These are phyloP conservation scores for Leptonema lineaticorne DNA, from an alignment of 1,140 invertebrate species.

Conservation along the genomic window DNA sequence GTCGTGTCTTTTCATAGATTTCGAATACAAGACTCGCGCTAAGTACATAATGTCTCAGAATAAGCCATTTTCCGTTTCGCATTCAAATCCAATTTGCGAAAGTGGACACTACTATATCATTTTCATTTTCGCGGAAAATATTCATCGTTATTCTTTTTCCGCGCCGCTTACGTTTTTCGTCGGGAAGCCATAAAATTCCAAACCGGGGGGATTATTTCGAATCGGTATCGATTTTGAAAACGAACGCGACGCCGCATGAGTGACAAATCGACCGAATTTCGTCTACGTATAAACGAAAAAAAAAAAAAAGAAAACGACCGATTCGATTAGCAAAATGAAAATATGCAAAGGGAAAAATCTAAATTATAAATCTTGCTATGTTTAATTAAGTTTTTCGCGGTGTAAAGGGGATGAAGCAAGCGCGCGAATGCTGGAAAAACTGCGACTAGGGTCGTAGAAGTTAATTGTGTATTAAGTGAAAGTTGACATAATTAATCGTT, in stretches of 20 bases:
- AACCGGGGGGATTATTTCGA: slow-evolving; percentile 36
- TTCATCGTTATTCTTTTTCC: slow-evolving; percentile 18
- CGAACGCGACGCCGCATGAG: neutral
- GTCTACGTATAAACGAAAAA: neutral
- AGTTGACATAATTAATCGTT: slow-evolving; percentile 1
- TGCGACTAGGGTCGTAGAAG: too few species aligned
- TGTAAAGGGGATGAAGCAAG: too few species aligned
- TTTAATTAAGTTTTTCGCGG: too few species aligned
- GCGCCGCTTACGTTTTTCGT: slow-evolving; percentile 19
- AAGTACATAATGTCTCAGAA: neutral
- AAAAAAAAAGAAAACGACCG: too few species aligned
- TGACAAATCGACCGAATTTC: neutral
- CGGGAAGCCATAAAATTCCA: slow-evolving; percentile 40
- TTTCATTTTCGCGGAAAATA: slow-evolving; percentile 36
- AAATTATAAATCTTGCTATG: too few species aligned
- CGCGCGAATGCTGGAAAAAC: too few species aligned
- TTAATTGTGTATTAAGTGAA: neutral
- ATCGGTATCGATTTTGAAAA: slow-evolving; percentile 31
- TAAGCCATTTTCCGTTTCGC: slow-evolving; percentile 1
- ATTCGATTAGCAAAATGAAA: too few species aligned
- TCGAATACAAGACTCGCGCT: neutral
- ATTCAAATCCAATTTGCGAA: slow-evolving; percentile 38
- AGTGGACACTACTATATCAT: slow-evolving; percentile 37
- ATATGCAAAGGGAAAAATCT: too few species aligned
- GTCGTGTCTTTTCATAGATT: neutral